phyloP scores from a whole-genome alignment of 2,888 invertebrate species.

The Teinopalpus imperialis region DNA sequence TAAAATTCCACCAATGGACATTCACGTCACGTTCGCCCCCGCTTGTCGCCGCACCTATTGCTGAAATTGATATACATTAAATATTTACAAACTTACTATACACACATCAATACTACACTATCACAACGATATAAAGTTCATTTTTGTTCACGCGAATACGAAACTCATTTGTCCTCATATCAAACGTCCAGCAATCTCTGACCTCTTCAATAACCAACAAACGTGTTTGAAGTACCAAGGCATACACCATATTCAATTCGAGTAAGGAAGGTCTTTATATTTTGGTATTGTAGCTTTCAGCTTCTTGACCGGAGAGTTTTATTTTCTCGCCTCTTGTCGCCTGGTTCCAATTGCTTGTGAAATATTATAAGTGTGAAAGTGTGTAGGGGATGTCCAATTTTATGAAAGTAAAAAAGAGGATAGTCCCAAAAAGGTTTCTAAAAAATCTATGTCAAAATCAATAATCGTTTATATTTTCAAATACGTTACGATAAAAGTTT shows the following conservation, averaged over 20 bases:
- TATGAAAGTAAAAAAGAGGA: conserved; percentile 46
- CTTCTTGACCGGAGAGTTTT: conserved; percentile 57
- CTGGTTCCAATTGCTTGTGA: conserved; percentile 70
- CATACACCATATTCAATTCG: conserved; percentile 10
- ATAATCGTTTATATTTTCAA: too few relatives aligned
- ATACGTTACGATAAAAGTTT: too few relatives aligned
- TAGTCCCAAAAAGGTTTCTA: too few relatives aligned
- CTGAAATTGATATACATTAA: conserved; percentile 77
- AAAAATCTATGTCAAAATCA: too few relatives aligned
- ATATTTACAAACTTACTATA: conserved; percentile 36
- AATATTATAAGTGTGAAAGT: conserved; percentile 63
- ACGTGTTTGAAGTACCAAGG: conserved; percentile 8
- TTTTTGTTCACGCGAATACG: conserved; percentile 31
- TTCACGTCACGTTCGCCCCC: conserved; percentile 69
- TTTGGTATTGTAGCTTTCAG: conserved; percentile 43
- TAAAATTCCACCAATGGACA: conserved; percentile 62
- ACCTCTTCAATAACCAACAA: conserved; percentile 35
- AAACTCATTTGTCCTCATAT: conserved; percentile 27
- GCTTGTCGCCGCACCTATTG: conserved; percentile 69
- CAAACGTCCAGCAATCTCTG: conserved; percentile 43
- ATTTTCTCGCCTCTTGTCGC: conserved; percentile 54
- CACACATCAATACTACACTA: conserved; percentile 36
- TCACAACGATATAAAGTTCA: conserved; percentile 37
- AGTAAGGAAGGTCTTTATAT: conserved; percentile 31
- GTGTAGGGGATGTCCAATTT: conserved; percentile 45